phyloP scores from a whole-genome alignment of 1,140 invertebrate species.

The Cydia pomonella region DNA sequence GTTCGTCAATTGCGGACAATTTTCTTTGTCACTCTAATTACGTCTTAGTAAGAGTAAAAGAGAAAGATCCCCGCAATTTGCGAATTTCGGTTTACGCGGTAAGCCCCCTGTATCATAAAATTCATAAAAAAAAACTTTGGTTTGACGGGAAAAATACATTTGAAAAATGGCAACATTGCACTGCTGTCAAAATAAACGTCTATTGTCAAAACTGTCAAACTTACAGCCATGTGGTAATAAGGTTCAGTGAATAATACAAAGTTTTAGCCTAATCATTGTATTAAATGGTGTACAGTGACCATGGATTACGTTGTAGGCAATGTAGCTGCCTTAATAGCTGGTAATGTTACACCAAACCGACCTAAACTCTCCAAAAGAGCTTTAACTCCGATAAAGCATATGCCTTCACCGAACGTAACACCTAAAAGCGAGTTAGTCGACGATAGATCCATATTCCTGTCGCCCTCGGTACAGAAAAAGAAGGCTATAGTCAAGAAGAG shows the following conservation, averaged over 20 bases:
- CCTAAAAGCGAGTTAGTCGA: slow-evolving; percentile 69
- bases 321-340: slow-evolving; percentile 68
- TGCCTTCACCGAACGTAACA: slow-evolving; percentile 72
- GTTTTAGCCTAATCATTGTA: background rate
- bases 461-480: slow-evolving; percentile 69
- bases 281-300: slow-evolving; percentile 18
- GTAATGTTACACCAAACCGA: slow-evolving; percentile 71
- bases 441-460: slow-evolving; percentile 70
- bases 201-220: slow-evolving; percentile 14
- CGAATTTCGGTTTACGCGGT: no score
- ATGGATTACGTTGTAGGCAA: slow-evolving; percentile 76
- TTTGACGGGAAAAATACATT: background rate
- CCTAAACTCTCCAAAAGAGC: slow-evolving; percentile 64
- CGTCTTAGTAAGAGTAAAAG: no score
- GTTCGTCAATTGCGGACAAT: no score
- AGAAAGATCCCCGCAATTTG: no score
- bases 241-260: background rate
- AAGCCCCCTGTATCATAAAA: no score
- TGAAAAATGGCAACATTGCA: background rate
- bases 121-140: no score
- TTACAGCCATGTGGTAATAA: slow-evolving; percentile 17
- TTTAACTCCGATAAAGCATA: slow-evolving; percentile 70
- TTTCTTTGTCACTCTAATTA: no score
- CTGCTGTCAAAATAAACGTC: background rate
- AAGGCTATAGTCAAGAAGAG: slow-evolving; percentile 74